Evolutionary conservation across 1,140 invertebrate species (phyloP).

Genomic region (Drosophila seguyi): DNA sequence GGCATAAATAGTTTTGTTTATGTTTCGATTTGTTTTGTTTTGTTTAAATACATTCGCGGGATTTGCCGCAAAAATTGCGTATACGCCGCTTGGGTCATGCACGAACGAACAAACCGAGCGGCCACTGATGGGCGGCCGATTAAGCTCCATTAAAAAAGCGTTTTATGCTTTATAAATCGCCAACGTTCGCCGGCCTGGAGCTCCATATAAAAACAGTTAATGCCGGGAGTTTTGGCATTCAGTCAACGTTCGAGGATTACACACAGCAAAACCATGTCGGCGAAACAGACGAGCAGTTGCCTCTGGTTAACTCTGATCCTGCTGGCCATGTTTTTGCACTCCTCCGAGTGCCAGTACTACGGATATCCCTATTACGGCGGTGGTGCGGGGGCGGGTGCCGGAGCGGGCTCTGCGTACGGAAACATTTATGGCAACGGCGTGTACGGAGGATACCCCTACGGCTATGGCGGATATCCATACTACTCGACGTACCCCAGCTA

Average conservation of each 20-base stretch:
- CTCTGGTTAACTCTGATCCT: conserved; percentile 39
- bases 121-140: conserved; percentile 56
- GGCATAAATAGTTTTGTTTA: conserved; percentile 9
- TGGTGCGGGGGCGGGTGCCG: conserved; percentile 24
- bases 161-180: conserved; percentile 45
- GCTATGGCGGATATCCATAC: conserved; percentile 55
- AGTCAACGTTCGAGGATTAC: conserved; percentile 51
- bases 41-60: conserved; percentile 13
- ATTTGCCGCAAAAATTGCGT: conserved; percentile 52
- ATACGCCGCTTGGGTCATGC: conserved; percentile 63
- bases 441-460: conserved; percentile 55
- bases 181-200: conserved; percentile 2
- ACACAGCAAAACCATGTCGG: conserved; percentile 32
- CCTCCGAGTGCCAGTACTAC: conserved; percentile 55
- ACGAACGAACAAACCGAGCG: conserved; percentile 65
- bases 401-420: conserved; percentile 38
- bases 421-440: conserved; percentile 39
- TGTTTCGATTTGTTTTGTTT: conserved; percentile 16
- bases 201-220: conserved; percentile 60
- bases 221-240: conserved; percentile 30
- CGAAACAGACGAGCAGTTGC: conserved; percentile 27
- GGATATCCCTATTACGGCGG: conserved; percentile 63
- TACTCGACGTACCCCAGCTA: conserved; percentile 49
- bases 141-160: conserved; percentile 74
- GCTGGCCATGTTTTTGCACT: conserved; percentile 29